Evolutionary conservation across 2,113 vertebrate species (phyloP).

Genomic region (Spheniscus mendiculus): DNA sequence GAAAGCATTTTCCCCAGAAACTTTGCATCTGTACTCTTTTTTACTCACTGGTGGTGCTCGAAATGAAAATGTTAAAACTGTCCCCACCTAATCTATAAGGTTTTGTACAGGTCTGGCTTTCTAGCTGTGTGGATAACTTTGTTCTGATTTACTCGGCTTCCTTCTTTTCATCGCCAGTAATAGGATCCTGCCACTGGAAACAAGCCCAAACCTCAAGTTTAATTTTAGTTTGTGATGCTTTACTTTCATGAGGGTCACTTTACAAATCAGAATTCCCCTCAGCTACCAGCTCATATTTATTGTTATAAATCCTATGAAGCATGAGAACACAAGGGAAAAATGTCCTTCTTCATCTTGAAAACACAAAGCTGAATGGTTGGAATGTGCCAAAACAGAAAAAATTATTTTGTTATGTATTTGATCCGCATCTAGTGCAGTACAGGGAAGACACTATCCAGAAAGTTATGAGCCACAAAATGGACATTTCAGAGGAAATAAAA

Average conservation of each 20-base stretch:
- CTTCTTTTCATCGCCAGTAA: background rate
- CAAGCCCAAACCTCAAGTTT: slow-evolving; percentile 25
- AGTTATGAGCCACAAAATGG: background rate
- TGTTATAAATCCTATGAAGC: background rate
- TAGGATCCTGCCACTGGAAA: slow-evolving; percentile 9
- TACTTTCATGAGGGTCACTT: background rate
- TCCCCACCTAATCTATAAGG: background rate
- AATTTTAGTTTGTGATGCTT: slow-evolving; percentile 1
- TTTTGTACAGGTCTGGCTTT: background rate
- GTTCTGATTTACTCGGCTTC: background rate
- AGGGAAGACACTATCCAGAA: background rate
- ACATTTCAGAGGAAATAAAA: background rate
- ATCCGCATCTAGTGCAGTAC: background rate
- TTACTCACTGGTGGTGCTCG: background rate
- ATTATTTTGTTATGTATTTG: background rate
- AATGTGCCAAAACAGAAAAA: background rate
- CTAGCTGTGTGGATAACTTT: background rate
- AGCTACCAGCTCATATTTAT: background rate
- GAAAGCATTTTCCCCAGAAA: background rate
- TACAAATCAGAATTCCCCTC: slow-evolving; percentile 10
- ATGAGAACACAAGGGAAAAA: background rate
- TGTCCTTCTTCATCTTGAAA: background rate
- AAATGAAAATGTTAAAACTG: background rate
- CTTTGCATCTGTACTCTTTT: background rate
- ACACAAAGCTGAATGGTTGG: background rate